These are phyloP conservation scores for Heterocephalus glaber DNA, from an alignment of 2,113 vertebrate species.

Conservation along the genomic window DNA sequence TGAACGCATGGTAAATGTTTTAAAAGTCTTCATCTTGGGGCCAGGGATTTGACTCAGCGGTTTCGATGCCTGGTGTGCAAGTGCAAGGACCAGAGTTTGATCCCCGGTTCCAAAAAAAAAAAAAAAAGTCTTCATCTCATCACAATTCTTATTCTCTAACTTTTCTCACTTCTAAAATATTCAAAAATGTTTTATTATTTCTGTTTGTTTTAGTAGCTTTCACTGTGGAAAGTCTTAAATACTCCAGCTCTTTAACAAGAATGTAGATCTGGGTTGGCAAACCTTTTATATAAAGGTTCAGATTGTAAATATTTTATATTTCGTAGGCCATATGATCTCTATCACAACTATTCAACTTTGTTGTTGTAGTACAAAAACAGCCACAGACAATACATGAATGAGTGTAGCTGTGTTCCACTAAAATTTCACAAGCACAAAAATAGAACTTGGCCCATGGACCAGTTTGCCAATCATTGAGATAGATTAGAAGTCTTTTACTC, in stretches of 20 bases:
- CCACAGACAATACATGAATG: neutral
- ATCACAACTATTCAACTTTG: conserved; percentile 22
- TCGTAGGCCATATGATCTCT: conserved; percentile 8
- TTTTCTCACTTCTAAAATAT: neutral
- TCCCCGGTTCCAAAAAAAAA: too few species aligned
- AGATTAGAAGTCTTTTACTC: neutral
- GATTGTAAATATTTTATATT: conserved; percentile 40
- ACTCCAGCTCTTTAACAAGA: neutral
- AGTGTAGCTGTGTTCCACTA: neutral
- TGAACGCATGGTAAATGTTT: neutral
- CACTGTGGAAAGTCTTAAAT: conserved; percentile 20
- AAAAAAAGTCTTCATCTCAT: too few species aligned
- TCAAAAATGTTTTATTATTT: conserved; percentile 3
- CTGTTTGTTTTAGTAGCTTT: neutral
- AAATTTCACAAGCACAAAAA: neutral
- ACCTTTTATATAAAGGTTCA: neutral
- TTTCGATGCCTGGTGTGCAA: too few species aligned
- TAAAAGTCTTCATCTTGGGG: neutral
- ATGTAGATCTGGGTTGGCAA: neutral
- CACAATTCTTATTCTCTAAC: neutral
- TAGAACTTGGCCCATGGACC: neutral
- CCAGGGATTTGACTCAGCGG: too few species aligned
- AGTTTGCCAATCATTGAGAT: neutral
- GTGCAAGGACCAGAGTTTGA: too few species aligned
- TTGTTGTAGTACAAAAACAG: neutral